phyloP scores from a whole-genome alignment of 1,140 invertebrate genomes.

The Nephila pilipes region DNA sequence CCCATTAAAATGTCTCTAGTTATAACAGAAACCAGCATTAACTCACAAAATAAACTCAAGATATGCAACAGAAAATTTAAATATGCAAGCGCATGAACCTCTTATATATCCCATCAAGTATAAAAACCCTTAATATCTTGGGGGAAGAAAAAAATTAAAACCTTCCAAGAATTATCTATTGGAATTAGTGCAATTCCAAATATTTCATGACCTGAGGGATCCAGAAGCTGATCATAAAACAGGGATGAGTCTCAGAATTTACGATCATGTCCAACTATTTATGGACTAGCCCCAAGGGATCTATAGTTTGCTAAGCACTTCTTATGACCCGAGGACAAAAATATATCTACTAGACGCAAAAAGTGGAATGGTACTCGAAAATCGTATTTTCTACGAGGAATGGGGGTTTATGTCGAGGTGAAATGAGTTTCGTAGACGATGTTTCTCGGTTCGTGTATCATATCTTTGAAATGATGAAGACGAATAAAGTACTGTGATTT shows the following conservation, averaged over 20 bases:
- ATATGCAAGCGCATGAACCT: no score
- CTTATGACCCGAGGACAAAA: neutral
- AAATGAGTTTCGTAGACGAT: neutral
- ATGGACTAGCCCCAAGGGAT: neutral
- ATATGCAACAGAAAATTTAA: no score
- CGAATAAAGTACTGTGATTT: no score
- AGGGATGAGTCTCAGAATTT: neutral
- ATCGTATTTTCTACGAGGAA: neutral
- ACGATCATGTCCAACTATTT: slow-evolving; percentile 10
- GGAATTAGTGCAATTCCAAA: neutral
- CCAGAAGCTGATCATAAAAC: neutral
- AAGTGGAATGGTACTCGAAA: neutral
- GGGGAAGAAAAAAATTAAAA: no score
- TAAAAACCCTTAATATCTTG: no score
- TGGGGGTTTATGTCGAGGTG: neutral
- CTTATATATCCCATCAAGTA: no score
- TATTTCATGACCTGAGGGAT: neutral
- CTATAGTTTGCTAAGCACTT: no score
- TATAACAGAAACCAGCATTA: no score
- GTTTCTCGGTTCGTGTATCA: neutral
- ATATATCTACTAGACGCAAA: no score
- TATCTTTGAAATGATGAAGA: neutral
- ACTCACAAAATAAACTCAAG: no score
- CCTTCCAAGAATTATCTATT: neutral
- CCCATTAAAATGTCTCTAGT: no score